These are phyloP conservation scores for Calliopum simillimum DNA, from an alignment of 2,888 invertebrate genomes.

Conservation along the genomic window DNA sequence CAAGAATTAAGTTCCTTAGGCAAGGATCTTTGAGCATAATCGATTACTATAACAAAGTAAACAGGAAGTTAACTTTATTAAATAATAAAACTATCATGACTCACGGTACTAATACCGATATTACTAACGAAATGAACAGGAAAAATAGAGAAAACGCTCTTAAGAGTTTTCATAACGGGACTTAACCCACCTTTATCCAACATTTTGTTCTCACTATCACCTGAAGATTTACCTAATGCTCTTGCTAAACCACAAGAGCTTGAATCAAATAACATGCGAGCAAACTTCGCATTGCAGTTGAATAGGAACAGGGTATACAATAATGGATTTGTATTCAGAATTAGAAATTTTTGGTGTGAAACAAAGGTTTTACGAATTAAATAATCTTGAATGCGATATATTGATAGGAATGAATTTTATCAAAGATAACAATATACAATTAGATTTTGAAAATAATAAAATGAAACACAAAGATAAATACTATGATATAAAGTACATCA, in stretches of 20 bases:
- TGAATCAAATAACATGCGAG: no score
- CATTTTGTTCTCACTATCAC: not conserved
- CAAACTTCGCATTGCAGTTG: no score
- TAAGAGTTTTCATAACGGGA: not conserved
- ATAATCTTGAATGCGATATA: slow-evolving; percentile 34
- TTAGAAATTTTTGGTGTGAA: slow-evolving; percentile 30
- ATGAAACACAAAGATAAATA: not conserved
- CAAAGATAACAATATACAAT: slow-evolving; percentile 4
- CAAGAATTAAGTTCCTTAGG: slow-evolving; percentile 36
- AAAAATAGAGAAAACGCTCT: slow-evolving; percentile 24
- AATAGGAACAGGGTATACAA: slow-evolving; percentile 17
- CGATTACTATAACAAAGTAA: slow-evolving; percentile 32
- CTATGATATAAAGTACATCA: no score
- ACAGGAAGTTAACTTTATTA: not conserved
- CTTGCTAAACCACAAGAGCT: no score
- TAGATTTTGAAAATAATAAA: slow-evolving; percentile 12
- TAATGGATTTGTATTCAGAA: slow-evolving; percentile 24
- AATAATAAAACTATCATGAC: slow-evolving; percentile 28
- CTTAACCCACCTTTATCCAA: slow-evolving; percentile 5
- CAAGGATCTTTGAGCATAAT: slow-evolving; percentile 24
- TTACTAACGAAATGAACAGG: slow-evolving; percentile 30
- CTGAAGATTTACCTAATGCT: no score
- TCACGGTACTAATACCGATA: slow-evolving; percentile 14
- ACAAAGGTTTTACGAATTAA: slow-evolving; percentile 32
- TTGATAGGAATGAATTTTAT: slow-evolving; percentile 29